Conservation (phyloP, 1,140 invertebrate species). For the Cyrtorhinus lividipennis region DNA sequence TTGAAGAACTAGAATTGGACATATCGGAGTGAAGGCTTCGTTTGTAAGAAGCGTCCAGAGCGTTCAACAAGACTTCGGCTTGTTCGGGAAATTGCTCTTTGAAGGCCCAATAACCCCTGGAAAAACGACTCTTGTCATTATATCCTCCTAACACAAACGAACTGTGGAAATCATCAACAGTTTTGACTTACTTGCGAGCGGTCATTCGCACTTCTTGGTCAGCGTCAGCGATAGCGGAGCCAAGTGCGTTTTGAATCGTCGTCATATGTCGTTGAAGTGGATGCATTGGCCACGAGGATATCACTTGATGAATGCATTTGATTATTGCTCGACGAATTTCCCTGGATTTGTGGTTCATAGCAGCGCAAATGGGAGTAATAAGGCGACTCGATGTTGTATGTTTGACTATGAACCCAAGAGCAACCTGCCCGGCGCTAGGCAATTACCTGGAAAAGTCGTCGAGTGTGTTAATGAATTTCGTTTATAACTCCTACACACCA, state of each 20-base stretch:
- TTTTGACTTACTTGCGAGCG: slow-evolving; percentile 47
- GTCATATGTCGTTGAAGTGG: slow-evolving; percentile 67
- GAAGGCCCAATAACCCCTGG: slow-evolving; percentile 79
- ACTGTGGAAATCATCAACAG: background rate
- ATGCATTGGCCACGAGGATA: slow-evolving; percentile 70
- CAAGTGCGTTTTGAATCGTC: slow-evolving; percentile 67
- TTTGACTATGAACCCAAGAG: slow-evolving; percentile 77
- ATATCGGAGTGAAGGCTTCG: slow-evolving; percentile 19
- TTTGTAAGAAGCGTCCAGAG: slow-evolving; percentile 71
- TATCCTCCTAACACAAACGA: too few relatives aligned
- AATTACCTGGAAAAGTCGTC: too few relatives aligned
- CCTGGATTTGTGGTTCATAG: slow-evolving; percentile 75
- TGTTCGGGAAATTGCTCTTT: slow-evolving; percentile 79
- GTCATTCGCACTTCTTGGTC: slow-evolving; percentile 70
- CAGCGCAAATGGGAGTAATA: slow-evolving; percentile 68
- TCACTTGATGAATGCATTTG: slow-evolving; percentile 70
- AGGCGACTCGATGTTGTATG: slow-evolving; percentile 71
- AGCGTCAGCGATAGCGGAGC: slow-evolving; percentile 80
- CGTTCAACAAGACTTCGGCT: slow-evolving; percentile 68
- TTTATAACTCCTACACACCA: too few relatives aligned
- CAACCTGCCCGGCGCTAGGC: slow-evolving; percentile 74
- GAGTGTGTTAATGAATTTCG: too few relatives aligned
- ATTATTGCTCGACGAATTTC: slow-evolving; percentile 70
- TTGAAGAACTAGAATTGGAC: slow-evolving; percentile 23
- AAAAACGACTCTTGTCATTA: too few relatives aligned